Conservation (phyloP, 2,888 invertebrate genomes). For the Spisula subtruncata region DNA sequence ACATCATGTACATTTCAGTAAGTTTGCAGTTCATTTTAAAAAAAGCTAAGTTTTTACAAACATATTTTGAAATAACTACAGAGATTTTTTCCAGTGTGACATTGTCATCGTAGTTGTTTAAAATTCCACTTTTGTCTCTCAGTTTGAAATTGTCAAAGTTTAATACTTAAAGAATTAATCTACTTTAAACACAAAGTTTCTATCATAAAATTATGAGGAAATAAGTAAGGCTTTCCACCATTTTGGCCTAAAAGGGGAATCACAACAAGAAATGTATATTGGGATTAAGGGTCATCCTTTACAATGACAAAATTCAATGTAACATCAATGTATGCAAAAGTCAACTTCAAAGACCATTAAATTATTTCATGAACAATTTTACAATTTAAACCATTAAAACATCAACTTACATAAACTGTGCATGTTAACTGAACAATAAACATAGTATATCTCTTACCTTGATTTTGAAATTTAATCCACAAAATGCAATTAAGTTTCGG, state of each 20-base stretch:
- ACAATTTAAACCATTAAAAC: background rate
- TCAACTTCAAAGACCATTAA: background rate
- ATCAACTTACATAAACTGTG: conserved; percentile 6
- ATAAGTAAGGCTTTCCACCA: background rate
- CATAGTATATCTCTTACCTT: conserved; percentile 32
- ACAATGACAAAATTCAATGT: background rate
- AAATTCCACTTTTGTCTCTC: background rate
- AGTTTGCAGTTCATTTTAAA: background rate
- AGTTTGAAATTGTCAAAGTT: background rate
- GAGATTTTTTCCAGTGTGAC: background rate
- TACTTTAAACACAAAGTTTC: background rate
- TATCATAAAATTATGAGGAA: background rate
- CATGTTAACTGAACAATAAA: conserved; percentile 26
- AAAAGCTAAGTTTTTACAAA: background rate
- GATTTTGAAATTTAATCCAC: conserved; percentile 39
- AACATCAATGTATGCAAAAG: background rate
- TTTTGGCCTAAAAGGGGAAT: background rate
- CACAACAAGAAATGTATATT: no score
- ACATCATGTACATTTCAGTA: background rate
- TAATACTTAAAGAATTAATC: background rate
- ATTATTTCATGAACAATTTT: background rate
- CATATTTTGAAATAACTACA: background rate
- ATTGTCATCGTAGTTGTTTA: background rate
- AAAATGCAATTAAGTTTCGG: conserved; percentile 1
- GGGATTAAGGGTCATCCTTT: background rate